These are phyloP conservation scores for Sinotaia quadrata DNA, from an alignment of 2,888 invertebrate genomes.

Conservation along the genomic window DNA sequence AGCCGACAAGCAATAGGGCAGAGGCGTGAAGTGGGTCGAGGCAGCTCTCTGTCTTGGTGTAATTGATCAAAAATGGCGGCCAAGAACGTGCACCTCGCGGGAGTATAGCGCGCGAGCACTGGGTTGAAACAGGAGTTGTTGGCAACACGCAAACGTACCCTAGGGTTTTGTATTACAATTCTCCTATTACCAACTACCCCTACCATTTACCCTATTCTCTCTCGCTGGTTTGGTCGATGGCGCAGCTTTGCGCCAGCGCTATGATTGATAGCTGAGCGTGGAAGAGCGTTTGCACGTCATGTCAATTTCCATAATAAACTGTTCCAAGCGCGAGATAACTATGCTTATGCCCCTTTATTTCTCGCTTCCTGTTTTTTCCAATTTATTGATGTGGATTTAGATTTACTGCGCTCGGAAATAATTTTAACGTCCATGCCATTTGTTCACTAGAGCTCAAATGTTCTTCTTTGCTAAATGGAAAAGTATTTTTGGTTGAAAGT, in stretches of 20 bases:
- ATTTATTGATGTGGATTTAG: background rate
- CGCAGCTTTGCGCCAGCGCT: background rate
- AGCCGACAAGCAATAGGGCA: conserved; percentile 25
- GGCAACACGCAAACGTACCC: conserved; percentile 31
- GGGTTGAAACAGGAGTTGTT: conserved; percentile 13
- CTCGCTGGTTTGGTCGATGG: conserved; percentile 10
- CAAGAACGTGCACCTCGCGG: conserved; percentile 13
- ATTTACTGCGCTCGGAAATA: too few species aligned
- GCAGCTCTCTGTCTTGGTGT: conserved; percentile 6
- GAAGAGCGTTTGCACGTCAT: conserved; percentile 28
- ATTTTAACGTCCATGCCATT: too few species aligned
- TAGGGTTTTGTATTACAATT: conserved; percentile 27
- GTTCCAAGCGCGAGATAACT: conserved; percentile 23
- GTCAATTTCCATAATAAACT: conserved; percentile 31
- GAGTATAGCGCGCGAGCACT: conserved; percentile 12
- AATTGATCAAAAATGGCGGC: conserved; percentile 14
- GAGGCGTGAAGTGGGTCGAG: conserved; percentile 18
- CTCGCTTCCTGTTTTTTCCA: background rate
- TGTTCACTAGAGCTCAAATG: too few species aligned
- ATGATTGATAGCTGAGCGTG: conserved; percentile 24
- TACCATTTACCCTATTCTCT: background rate
- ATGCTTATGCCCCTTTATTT: background rate
- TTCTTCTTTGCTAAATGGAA: too few species aligned
- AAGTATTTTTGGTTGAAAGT: too few species aligned
- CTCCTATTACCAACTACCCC: conserved; percentile 18